phyloP scores from a whole-genome alignment of 2,797 vertebrate species.

The Artibeus lituratus region DNA sequence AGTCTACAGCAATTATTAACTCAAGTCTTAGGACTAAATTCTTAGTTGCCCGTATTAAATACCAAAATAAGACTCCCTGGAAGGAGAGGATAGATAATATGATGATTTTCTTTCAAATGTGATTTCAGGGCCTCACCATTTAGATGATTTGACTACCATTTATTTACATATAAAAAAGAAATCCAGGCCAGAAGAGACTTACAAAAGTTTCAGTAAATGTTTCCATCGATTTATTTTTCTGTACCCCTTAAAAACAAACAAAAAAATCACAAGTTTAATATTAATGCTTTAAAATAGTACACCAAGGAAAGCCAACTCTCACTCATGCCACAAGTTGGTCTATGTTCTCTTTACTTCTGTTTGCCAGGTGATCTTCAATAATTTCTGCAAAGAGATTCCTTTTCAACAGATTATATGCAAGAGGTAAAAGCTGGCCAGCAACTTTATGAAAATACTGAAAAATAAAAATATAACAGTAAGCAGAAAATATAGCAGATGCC shows the following conservation, averaged over 20 bases:
- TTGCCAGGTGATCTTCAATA: slow-evolving; percentile 89
- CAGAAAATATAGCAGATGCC: not conserved
- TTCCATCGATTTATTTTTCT: slow-evolving; percentile 65
- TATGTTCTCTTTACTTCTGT: slow-evolving; percentile 86
- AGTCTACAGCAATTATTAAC: not conserved
- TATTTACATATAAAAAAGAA: not conserved
- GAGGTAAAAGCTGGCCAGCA: slow-evolving; percentile 92
- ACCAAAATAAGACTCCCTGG: not conserved
- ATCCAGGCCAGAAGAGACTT: not conserved
- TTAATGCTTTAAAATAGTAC: not conserved
- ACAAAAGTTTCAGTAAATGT: slow-evolving; percentile 33
- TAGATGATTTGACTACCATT: not conserved
- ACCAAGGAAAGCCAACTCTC: not conserved
- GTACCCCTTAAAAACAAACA: slow-evolving; percentile 36
- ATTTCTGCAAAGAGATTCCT: slow-evolving; percentile 92
- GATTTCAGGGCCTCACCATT: not conserved
- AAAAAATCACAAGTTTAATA: not conserved
- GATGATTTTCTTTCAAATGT: not conserved
- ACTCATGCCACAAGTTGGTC: slow-evolving; percentile 87
- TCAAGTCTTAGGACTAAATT: not conserved
- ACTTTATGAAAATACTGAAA: slow-evolving; percentile 95
- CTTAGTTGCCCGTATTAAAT: not conserved
- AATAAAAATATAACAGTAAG: slow-evolving; percentile 10
- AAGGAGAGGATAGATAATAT: not conserved
- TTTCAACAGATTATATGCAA: slow-evolving; percentile 94